Conservation (phyloP, 2,888 invertebrate species). For the Drosophila paranaensis region DNA sequence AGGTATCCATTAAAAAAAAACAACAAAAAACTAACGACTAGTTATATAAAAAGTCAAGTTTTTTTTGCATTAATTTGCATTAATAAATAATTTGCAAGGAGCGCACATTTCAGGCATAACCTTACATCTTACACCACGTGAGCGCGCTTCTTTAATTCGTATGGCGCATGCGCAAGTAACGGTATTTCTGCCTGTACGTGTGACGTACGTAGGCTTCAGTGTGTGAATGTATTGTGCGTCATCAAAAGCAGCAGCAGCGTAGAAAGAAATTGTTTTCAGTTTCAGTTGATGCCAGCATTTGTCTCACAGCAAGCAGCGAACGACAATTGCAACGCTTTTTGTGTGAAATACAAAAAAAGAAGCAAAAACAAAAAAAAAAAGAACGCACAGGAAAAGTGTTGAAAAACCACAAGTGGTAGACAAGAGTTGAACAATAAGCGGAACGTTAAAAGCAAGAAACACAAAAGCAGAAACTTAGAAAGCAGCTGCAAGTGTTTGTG, state of each 20-base stretch:
- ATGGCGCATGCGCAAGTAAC: slow-evolving; percentile 42
- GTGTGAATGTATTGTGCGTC: slow-evolving; percentile 41
- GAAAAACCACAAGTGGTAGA: slow-evolving; percentile 72
- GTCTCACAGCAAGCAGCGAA: slow-evolving; percentile 54
- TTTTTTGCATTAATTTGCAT: slow-evolving; percentile 2
- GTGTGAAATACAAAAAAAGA: slow-evolving; percentile 10
- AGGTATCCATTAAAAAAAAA: not conserved
- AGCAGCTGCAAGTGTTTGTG: slow-evolving; percentile 13
- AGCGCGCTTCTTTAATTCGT: slow-evolving; percentile 1
- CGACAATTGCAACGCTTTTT: slow-evolving; percentile 47
- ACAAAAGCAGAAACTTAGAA: slow-evolving; percentile 8
- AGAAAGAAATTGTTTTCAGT: slow-evolving; percentile 66
- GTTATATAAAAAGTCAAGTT: not conserved
- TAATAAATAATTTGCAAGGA: not conserved
- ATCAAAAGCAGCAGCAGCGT: slow-evolving; percentile 45
- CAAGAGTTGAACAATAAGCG: slow-evolving; percentile 41
- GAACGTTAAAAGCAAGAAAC: slow-evolving; percentile 21
- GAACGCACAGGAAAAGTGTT: slow-evolving; percentile 21
- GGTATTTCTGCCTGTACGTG: slow-evolving; percentile 38
- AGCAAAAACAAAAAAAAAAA: slow-evolving; percentile 17
- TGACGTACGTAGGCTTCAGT: slow-evolving; percentile 5
- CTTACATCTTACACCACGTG: slow-evolving; percentile 2
- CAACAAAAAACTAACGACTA: not conserved
- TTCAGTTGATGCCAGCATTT: slow-evolving; percentile 73
- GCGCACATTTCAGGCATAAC: not conserved